Base-by-base conservation (phyloP, 2,888 invertebrate genomes). In the Rhynchonema sp. region DNA sequence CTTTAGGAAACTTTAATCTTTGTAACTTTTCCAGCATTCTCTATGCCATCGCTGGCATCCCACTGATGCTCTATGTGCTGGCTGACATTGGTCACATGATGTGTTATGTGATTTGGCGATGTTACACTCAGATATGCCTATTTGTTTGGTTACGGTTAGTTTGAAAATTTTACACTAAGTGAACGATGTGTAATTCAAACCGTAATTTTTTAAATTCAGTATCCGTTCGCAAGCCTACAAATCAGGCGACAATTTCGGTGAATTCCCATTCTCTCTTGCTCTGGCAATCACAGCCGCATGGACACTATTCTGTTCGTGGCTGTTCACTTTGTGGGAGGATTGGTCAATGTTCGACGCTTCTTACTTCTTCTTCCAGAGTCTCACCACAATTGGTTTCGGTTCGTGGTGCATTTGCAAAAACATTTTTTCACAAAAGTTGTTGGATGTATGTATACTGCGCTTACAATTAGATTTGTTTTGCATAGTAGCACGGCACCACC, bases 21-120 rank as follows among this genome's bases (percentile, higher is more conserved):
- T 89, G 90, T 46, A 88, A n/a, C 64, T 82, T 84, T 0, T 80
- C 89, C 53, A 90, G 90, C 0, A 88, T 94, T 64, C 78, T 86
- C 27, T 94, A 94, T 73, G 87, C 92, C 30, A 82, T 87, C 61
- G 82, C 94, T 64, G 94, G 92, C 20, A 91, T 92, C 67, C 92
- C 94, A 0, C 79, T 94, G 69, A 90, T 92, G 74, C 79, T 92
- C 67, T 86, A 92, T 61, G 83, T 91, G 20, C 75, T 94, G 65
- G 87, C 90, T 30, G 90, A 92, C 77, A 86, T 91, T 72, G 92
- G 92, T 65, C 90, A 89, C 78, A 78, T 87, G 9, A 86, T 94
- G 72, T 61, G 38, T 17, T 38, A 13, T 17, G 38, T 6, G 9
- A 38, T 38, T 17, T 38, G 38, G 38, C 38, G 17, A 17, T 38